phyloP scores from a whole-genome alignment of 2,888 invertebrate species.

The Drosophila siamana region DNA sequence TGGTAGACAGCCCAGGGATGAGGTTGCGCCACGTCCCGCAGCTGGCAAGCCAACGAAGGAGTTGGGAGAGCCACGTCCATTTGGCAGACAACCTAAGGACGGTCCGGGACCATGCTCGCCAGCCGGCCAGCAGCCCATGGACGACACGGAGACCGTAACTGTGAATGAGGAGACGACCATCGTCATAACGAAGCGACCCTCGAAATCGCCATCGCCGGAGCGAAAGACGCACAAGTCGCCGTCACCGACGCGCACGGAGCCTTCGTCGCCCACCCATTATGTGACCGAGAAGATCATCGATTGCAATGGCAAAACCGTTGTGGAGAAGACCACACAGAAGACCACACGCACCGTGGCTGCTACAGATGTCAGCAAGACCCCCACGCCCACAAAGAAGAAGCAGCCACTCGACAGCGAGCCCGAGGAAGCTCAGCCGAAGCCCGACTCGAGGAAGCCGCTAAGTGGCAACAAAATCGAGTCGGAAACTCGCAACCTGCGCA shows the following conservation, averaged over 20 bases:
- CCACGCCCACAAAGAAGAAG: slow-evolving; percentile 30
- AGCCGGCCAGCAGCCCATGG: slow-evolving; percentile 29
- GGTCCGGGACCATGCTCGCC: neutral
- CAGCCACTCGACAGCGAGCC: slow-evolving; percentile 39
- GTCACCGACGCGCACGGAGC: slow-evolving; percentile 45
- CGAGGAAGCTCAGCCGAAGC: slow-evolving; percentile 32
- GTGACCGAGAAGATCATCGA: slow-evolving; percentile 70
- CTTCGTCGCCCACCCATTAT: slow-evolving; percentile 41
- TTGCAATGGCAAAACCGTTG: slow-evolving; percentile 53
- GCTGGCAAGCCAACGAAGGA: slow-evolving; percentile 4
- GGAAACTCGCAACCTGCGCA: slow-evolving; percentile 57
- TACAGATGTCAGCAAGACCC: slow-evolving; percentile 1
- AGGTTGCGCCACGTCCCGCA: neutral
- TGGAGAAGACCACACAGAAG: slow-evolving; percentile 38
- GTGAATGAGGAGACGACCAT: slow-evolving; percentile 60
- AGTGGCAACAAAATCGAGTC: slow-evolving; percentile 28
- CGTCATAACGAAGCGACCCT: slow-evolving; percentile 43
- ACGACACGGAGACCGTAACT: slow-evolving; percentile 48
- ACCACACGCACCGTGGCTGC: slow-evolving; percentile 21
- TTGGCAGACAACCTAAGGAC: slow-evolving; percentile 18
- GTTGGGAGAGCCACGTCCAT: slow-evolving; percentile 13
- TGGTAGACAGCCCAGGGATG: slow-evolving; percentile 1
- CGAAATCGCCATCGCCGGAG: slow-evolving; percentile 51
- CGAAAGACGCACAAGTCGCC: slow-evolving; percentile 36
- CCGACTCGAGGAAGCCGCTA: slow-evolving; percentile 44